Percentiles rank a stretch among this genome's conserved stretches.
Evolutionary conservation across 2,888 invertebrate species (phyloP).

Genomic region (Watsonalla binaria): DNA sequence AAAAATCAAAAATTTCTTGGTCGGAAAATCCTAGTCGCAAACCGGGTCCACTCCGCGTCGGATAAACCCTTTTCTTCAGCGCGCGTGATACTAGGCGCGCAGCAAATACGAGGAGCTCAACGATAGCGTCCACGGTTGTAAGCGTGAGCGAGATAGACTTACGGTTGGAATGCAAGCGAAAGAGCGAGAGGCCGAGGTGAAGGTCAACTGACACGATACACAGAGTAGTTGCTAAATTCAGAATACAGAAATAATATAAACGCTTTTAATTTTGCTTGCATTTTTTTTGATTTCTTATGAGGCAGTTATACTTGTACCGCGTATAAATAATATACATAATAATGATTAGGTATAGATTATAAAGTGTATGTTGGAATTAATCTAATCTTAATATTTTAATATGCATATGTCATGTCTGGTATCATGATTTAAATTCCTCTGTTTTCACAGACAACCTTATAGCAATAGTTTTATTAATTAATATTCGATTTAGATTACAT

Average conservation of each 20-base stretch:
- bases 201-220: constrained; percentile 69
- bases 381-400: too few relatives aligned
- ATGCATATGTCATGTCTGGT: too few relatives aligned
- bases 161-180: constrained; percentile 60
- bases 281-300: too few relatives aligned
- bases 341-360: too few relatives aligned
- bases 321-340: too few relatives aligned
- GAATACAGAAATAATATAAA: constrained; percentile 7
- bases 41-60: constrained; percentile 68
- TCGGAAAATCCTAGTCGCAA: constrained; percentile 71
- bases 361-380: too few relatives aligned
- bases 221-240: constrained; percentile 35
- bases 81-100: constrained; percentile 76
- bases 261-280: background rate
- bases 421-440: too few relatives aligned
- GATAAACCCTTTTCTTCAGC: constrained; percentile 80
- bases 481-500: too few relatives aligned
- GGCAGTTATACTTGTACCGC: too few relatives aligned
- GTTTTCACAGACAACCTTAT: too few relatives aligned
- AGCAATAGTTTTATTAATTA: too few relatives aligned
- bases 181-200: constrained; percentile 57
- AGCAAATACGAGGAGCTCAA: constrained; percentile 56
- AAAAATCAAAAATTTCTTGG: constrained; percentile 52
- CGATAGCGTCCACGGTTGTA: constrained; percentile 30
- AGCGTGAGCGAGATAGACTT: constrained; percentile 54